A percentile compares a stretch with the other conserved stretches of the same genome.
phyloP scores from a whole-genome alignment of 53 echinoderm and acorn worm genomes.

The Paelopatides confundens region DNA sequence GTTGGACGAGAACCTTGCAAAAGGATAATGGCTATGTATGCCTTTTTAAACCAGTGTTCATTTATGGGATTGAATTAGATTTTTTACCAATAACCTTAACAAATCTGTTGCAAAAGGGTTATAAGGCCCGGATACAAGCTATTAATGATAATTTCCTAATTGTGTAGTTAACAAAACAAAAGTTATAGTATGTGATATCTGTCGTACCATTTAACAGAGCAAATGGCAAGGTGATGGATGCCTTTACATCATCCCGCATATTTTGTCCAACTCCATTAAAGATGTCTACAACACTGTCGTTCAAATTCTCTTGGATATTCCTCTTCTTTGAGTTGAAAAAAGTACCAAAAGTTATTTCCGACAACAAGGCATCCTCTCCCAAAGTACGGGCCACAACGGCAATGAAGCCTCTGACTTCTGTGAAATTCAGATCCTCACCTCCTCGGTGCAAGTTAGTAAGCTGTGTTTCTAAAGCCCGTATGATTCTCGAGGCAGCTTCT shows the following conservation, averaged over 20 bases:
- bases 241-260: background rate
- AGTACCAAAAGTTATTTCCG: background rate
- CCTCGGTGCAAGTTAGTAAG: constrained; percentile 39
- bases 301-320: background rate
- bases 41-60: too few species aligned
- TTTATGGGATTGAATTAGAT: too few species aligned
- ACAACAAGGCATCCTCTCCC: background rate
- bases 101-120: too few species aligned
- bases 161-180: too few species aligned
- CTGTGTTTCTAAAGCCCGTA: constrained; percentile 47
- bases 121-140: too few species aligned
- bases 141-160: too few species aligned
- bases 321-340: background rate
- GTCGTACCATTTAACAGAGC: background rate
- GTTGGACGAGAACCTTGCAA: too few species aligned
- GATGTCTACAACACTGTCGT: background rate
- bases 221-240: background rate
- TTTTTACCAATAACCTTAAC: too few species aligned
- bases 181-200: too few species aligned
- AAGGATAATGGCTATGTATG: too few species aligned
- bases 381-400: constrained; percentile 22
- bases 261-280: background rate
- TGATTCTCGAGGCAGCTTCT: constrained; percentile 46
- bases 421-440: too few species aligned
- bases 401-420: background rate